These are phyloP conservation scores for Gambusia yucatana DNA, from an alignment of 2,797 vertebrate species.

Conservation along the genomic window DNA sequence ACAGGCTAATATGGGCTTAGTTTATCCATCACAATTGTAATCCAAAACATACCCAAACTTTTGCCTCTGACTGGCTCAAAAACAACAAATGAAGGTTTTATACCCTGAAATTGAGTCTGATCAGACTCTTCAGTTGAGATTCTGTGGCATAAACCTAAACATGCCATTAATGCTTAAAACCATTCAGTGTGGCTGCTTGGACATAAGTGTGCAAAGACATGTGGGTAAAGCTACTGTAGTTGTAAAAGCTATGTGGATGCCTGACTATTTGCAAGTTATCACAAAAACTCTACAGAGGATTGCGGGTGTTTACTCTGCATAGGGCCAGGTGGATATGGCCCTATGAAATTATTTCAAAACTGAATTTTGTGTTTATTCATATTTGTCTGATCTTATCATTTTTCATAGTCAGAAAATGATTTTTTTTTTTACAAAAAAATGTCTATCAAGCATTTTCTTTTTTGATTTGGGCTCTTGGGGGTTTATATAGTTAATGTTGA, in stretches of 20 bases:
- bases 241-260: background rate
- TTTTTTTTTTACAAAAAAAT: background rate
- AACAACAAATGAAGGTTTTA: too few species aligned
- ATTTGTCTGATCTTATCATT: too few species aligned
- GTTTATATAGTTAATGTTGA: slow-evolving; percentile 37
- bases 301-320: background rate
- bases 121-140: too few species aligned
- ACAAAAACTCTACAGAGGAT: background rate
- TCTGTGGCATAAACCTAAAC: too few species aligned
- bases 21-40: background rate
- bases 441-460: slow-evolving; percentile 36
- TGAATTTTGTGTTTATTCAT: background rate
- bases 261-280: background rate
- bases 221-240: background rate
- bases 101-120: too few species aligned
- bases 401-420: too few species aligned
- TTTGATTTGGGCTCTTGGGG: slow-evolving; percentile 51
- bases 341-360: background rate
- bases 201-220: background rate
- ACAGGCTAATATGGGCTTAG: too few species aligned
- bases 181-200: too few species aligned
- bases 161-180: background rate
- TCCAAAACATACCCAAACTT: background rate
- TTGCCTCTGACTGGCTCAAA: too few species aligned
- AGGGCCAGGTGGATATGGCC: too few species aligned